Evolutionary conservation across 2,113 vertebrate genomes (phyloP).

Genomic region (Gulo gulo): DNA sequence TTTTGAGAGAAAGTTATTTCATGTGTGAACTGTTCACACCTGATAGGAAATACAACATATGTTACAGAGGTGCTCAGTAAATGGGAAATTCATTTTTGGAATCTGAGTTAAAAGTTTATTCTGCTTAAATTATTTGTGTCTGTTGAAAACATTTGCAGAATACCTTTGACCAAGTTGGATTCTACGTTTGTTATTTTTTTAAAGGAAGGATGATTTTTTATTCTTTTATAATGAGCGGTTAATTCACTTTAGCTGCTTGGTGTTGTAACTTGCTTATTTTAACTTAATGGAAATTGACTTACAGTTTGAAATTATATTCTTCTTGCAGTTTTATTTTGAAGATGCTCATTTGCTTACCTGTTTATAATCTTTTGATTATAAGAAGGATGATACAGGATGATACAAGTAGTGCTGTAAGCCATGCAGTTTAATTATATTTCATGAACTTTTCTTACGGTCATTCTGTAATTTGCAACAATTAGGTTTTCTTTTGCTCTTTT

Average conservation of each 20-base stretch:
- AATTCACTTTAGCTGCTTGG: constrained; percentile 10
- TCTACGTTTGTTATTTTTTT: neutral
- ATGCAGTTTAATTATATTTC: constrained; percentile 3
- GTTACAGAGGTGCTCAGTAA: neutral
- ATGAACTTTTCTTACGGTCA: constrained; percentile 2
- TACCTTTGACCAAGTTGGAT: neutral
- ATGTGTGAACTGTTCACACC: neutral
- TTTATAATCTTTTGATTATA: constrained; percentile 18
- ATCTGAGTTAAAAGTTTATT: neutral
- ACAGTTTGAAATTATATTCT: constrained; percentile 3
- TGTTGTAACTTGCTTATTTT: constrained; percentile 20
- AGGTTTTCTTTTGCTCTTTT: constrained; percentile 9
- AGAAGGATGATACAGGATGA: neutral
- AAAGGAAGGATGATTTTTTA: neutral
- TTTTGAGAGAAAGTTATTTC: constrained; percentile 15
- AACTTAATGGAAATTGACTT: constrained; percentile 13
- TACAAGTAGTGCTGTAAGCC: neutral
- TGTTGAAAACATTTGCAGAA: constrained; percentile 24
- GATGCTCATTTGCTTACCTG: neutral
- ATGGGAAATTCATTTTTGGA: neutral
- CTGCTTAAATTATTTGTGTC: constrained; percentile 7
- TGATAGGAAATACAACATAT: neutral
- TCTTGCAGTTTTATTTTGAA: constrained; percentile 36
- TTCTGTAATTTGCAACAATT: neutral
- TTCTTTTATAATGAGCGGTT: neutral